phyloP scores from a whole-genome alignment of 1,140 invertebrate species.

The Drosophila truncata region DNA sequence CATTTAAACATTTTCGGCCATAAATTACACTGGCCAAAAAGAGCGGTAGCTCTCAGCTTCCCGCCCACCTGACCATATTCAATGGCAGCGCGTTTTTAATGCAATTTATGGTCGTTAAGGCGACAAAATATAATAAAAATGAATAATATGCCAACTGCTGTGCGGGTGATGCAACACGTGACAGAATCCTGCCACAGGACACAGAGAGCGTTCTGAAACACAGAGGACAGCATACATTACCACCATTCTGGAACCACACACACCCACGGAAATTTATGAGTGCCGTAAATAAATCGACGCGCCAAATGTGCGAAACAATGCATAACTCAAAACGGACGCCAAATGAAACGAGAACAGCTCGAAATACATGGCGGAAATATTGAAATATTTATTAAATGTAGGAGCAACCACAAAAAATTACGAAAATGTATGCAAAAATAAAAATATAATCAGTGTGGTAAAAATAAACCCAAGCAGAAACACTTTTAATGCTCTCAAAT shows the following conservation, averaged over 20 bases:
- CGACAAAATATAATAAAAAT: constrained; percentile 84
- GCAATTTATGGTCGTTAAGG: constrained; percentile 83
- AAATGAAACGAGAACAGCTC: constrained; percentile 40
- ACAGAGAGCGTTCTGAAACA: constrained; percentile 19
- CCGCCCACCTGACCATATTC: constrained; percentile 69
- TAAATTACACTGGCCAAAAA: constrained; percentile 36
- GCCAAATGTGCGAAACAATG: constrained; percentile 80
- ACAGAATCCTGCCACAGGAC: constrained; percentile 69
- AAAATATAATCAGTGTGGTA: not conserved
- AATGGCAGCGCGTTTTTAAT: constrained; percentile 79
- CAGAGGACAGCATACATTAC: constrained; percentile 25
- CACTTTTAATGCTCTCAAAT: not conserved
- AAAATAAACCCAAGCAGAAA: not conserved
- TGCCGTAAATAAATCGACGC: constrained; percentile 77
- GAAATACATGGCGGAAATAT: constrained; percentile 28
- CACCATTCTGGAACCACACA: constrained; percentile 17
- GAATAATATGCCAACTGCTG: constrained; percentile 79
- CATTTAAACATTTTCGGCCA: constrained; percentile 39
- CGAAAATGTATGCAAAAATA: not conserved
- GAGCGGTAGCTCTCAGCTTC: constrained; percentile 5
- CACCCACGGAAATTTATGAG: constrained; percentile 64
- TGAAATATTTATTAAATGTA: constrained; percentile 43
- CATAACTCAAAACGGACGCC: constrained; percentile 66
- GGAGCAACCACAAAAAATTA: constrained; percentile 1
- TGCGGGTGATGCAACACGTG: constrained; percentile 71